These are phyloP conservation scores for Drosophila parvula DNA, from an alignment of 1,140 invertebrate genomes.

Conservation along the genomic window DNA sequence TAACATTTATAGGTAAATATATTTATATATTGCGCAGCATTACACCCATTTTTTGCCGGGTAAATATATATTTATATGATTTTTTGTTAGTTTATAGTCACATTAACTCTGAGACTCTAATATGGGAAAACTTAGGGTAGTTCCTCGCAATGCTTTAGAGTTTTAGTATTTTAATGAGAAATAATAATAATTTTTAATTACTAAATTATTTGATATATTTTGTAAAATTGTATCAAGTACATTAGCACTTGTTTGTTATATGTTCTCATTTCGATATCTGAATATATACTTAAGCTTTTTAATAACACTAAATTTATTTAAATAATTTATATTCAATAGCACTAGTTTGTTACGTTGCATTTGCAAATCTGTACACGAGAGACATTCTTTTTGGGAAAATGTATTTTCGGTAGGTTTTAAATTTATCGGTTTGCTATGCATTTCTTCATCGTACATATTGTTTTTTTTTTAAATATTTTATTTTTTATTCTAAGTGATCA, in stretches of 20 bases:
- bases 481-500: slow-evolving; percentile 76
- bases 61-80: slow-evolving; percentile 4
- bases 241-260: slow-evolving; percentile 18
- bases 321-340: slow-evolving; percentile 32
- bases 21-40: slow-evolving; percentile 1
- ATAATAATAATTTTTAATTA: slow-evolving; percentile 7
- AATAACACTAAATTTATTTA: slow-evolving; percentile 25
- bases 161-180: slow-evolving; percentile 12
- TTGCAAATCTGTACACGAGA: slow-evolving; percentile 22
- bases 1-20: slow-evolving; percentile 14
- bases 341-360: slow-evolving; percentile 27
- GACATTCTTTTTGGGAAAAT: slow-evolving; percentile 18
- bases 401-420: slow-evolving; percentile 17
- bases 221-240: slow-evolving; percentile 16
- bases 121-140: neutral
- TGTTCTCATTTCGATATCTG: no score
- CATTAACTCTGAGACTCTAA: slow-evolving; percentile 21
- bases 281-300: slow-evolving; percentile 1
- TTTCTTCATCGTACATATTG: slow-evolving; percentile 54
- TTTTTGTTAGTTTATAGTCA: slow-evolving; percentile 24
- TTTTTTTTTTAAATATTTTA: slow-evolving; percentile 17
- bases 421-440: slow-evolving; percentile 68
- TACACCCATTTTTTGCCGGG: slow-evolving; percentile 18
- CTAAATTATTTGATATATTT: slow-evolving; percentile 5
- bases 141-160: neutral